These are phyloP conservation scores for Smutsia gigantea DNA, from an alignment of 2,797 vertebrate species.

Conservation along the genomic window DNA sequence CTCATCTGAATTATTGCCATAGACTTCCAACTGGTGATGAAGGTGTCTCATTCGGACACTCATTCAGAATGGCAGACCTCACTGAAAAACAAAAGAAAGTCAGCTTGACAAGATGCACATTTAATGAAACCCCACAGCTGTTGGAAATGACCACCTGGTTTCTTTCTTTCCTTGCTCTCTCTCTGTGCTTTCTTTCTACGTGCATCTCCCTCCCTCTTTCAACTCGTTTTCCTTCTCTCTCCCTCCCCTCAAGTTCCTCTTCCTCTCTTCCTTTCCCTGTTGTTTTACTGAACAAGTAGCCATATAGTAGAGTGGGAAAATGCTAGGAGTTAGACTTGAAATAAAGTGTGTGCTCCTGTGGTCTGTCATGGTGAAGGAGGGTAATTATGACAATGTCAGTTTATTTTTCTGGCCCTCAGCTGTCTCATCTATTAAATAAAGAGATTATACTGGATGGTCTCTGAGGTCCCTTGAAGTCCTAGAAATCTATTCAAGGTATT, in stretches of 20 bases:
- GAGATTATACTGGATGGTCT: slow-evolving; percentile 58
- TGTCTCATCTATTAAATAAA: slow-evolving; percentile 70
- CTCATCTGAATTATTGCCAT: not conserved
- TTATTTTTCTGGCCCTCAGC: slow-evolving; percentile 49
- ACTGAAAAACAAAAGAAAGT: slow-evolving; percentile 33
- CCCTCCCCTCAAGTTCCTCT: not conserved
- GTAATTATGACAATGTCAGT: slow-evolving; percentile 37
- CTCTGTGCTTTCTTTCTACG: not conserved
- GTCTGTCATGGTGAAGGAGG: not conserved
- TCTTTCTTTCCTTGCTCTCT: not conserved
- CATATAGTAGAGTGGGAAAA: not conserved
- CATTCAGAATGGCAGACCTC: not conserved
- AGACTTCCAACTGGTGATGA: not conserved
- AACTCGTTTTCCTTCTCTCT: not conserved
- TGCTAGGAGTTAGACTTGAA: not conserved
- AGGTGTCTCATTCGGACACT: not conserved
- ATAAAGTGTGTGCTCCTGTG: slow-evolving; percentile 3
- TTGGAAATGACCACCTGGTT: not conserved
- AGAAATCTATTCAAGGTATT: slow-evolving; percentile 71
- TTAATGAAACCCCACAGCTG: not conserved
- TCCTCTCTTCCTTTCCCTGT: not conserved
- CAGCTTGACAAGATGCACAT: not conserved
- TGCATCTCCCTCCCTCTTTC: not conserved
- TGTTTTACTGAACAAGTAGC: not conserved
- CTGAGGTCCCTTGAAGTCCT: slow-evolving; percentile 64